phyloP scores from a whole-genome alignment of 2,797 vertebrate genomes.

The Antennarius maculatus region DNA sequence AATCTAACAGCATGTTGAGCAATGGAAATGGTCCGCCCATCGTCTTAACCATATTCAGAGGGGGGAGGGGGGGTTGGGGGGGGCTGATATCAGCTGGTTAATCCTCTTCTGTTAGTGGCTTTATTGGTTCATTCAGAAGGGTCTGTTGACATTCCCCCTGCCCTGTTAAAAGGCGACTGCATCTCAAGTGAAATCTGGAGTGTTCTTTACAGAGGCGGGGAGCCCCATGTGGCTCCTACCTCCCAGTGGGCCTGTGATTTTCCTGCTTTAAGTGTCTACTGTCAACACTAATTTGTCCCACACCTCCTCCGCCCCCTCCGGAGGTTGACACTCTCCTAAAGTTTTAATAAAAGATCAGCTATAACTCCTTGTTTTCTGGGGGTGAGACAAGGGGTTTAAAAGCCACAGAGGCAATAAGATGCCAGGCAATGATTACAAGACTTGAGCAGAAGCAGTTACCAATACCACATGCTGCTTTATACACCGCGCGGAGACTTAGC shows the following conservation, averaged over 20 bases:
- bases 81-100: slow-evolving; percentile 85
- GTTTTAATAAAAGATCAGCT: slow-evolving; percentile 88
- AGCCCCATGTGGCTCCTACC: slow-evolving; percentile 83
- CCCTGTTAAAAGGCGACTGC: slow-evolving; percentile 85
- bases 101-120: slow-evolving; percentile 83
- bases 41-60: slow-evolving; percentile 53
- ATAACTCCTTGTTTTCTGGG: slow-evolving; percentile 80
- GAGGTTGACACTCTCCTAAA: slow-evolving; percentile 82
- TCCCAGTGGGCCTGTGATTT: slow-evolving; percentile 88
- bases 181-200: slow-evolving; percentile 85
- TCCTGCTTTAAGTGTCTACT: slow-evolving; percentile 89
- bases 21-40: slow-evolving; percentile 66
- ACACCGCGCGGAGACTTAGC: slow-evolving; percentile 52
- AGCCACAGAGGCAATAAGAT: slow-evolving; percentile 82
- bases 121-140: slow-evolving; percentile 87
- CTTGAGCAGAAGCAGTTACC: slow-evolving; percentile 80
- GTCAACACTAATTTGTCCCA: slow-evolving; percentile 90
- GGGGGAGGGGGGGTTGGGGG: slow-evolving; percentile 44
- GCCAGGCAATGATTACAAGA: slow-evolving; percentile 86
- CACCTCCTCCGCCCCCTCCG: slow-evolving; percentile 76
- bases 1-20: slow-evolving; percentile 48
- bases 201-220: slow-evolving; percentile 84
- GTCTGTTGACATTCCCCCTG: slow-evolving; percentile 86
- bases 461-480: slow-evolving; percentile 78
- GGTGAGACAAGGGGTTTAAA: slow-evolving; percentile 72